These are phyloP conservation scores for Gila orcuttii DNA, from an alignment of 2,113 vertebrate genomes.

Conservation along the genomic window DNA sequence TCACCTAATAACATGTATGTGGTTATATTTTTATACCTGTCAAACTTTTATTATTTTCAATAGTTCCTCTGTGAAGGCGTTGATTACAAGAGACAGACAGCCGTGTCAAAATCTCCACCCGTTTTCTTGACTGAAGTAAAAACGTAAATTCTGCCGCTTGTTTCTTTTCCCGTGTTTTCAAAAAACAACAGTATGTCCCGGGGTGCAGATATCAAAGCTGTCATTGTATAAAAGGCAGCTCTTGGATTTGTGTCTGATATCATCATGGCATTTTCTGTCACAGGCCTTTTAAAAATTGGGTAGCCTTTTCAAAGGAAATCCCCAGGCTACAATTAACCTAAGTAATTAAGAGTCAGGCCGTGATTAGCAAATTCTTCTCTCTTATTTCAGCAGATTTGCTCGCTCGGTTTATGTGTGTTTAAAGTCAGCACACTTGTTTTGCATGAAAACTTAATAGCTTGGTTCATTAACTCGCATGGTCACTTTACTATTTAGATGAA, in stretches of 20 bases:
- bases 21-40: neutral
- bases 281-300: conserved; percentile 63
- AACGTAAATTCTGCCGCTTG: conserved; percentile 32
- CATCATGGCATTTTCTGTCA: conserved; percentile 66
- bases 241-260: conserved; percentile 65
- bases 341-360: conserved; percentile 77
- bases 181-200: conserved; percentile 62
- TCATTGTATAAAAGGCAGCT: conserved; percentile 63
- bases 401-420: conserved; percentile 66
- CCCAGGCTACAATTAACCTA: conserved; percentile 76
- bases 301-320: conserved; percentile 65
- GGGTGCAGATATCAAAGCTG: conserved; percentile 69
- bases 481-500: conserved; percentile 52
- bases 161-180: conserved; percentile 62
- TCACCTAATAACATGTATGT: neutral
- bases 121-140: conserved; percentile 38
- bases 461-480: conserved; percentile 53
- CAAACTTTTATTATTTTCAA: neutral
- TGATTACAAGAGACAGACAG: conserved; percentile 24
- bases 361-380: conserved; percentile 77
- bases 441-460: conserved; percentile 40
- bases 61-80: neutral
- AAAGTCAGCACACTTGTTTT: conserved; percentile 53
- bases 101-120: neutral
- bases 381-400: conserved; percentile 73